Evolutionary conservation across 1,140 invertebrate genomes (phyloP), one percentile per base, ranked within the genome.

Genomic region (Caenorhabditis inopinata): DNA sequence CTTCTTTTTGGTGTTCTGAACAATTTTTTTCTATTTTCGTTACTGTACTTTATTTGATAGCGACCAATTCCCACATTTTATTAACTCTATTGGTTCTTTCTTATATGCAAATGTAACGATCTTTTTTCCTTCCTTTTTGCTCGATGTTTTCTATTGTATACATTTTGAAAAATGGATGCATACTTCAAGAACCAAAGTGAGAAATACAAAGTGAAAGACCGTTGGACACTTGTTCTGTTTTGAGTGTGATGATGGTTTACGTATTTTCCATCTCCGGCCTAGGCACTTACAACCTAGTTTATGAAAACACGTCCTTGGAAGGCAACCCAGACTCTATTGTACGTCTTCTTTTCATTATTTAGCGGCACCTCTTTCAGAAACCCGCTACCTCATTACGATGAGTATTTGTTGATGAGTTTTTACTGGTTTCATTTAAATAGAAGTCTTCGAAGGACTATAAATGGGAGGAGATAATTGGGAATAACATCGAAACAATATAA

Each of bases 221-320:
- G 58, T 68, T 68, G 38, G 58, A 42, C 32, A 68, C 58, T 38
- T 58, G 7, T 2, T 14, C 18, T 14, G 51, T 32, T 9, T 58
- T n/a, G 25, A 16, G 25, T 68, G 25, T 68, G 58, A 38, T 68
- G 58, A 38, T 38, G 58, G 21, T 68, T 68, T 38, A 68, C 58
- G 35, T 68, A 38, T 68, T 68, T 27, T 38, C 32, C 49, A 25
- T 7, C 49, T 9, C 18, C 58, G 11, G n/a, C 38, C 29, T 12
- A 12, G 58, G 58, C 38, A 68, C 58, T 42, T 68, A 68, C 23
- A 16, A 68, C 38, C 58, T 68, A 68, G 58, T 68, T 35, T 18
- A 68, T 68, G 58, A 68, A 68, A 29, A 68, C 58, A 42, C 23
- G 58, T 68, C 58, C 58, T 68, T 68, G 58, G 58, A 38, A 68